These are phyloP conservation scores for Apotomis capreana DNA, from an alignment of 2,888 invertebrate genomes.

Conservation along the genomic window DNA sequence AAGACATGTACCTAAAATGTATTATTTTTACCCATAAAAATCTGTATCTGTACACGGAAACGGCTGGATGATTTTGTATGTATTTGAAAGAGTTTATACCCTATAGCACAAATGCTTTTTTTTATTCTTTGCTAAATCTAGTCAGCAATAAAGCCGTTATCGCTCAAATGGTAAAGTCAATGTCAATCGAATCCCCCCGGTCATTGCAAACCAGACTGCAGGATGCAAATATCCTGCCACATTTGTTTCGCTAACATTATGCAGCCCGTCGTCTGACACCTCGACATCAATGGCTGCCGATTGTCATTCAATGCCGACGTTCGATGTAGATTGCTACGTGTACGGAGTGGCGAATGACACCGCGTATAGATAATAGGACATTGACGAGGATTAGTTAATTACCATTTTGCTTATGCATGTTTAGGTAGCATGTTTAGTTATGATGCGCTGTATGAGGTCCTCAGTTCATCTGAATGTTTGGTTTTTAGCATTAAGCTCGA, in stretches of 20 bases:
- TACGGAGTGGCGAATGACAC: constrained; percentile 2
- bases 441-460: too few relatives aligned
- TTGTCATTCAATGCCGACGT: constrained; percentile 30
- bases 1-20: too few relatives aligned
- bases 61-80: too few relatives aligned
- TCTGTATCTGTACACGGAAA: too few relatives aligned
- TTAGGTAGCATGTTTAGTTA: not conserved
- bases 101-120: too few relatives aligned
- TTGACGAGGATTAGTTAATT: constrained; percentile 9
- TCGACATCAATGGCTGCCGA: constrained; percentile 15
- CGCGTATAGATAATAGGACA: constrained; percentile 11
- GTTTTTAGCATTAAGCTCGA: too few relatives aligned
- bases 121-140: too few relatives aligned
- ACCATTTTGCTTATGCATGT: constrained; percentile 3
- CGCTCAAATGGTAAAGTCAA: too few relatives aligned
- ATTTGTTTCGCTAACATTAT: constrained; percentile 13
- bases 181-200: not conserved
- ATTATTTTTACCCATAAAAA: too few relatives aligned
- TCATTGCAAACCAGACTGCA: constrained; percentile 14
- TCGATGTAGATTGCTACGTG: constrained; percentile 31
- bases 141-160: too few relatives aligned
- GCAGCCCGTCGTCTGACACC: constrained; percentile 2
- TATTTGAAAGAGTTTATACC: too few relatives aligned
- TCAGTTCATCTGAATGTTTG: too few relatives aligned
- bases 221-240: constrained; percentile 19